phyloP scores from a whole-genome alignment of 2,113 vertebrate genomes.

The Speoplatyrhinus poulsoni region DNA sequence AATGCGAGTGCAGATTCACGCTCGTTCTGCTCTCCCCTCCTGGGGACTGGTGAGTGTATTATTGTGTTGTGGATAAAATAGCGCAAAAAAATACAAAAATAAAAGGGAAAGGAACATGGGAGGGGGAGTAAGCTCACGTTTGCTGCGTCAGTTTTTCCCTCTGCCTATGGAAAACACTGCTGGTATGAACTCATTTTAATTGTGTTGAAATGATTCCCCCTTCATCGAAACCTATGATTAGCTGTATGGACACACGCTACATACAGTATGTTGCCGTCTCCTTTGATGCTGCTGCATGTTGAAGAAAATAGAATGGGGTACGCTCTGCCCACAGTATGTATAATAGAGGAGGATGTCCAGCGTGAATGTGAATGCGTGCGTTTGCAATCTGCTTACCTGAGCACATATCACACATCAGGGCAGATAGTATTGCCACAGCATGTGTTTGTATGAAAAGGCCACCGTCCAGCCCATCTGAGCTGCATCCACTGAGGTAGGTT shows the following conservation, averaged over 20 bases:
- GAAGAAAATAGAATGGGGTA: not conserved
- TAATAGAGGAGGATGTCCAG: too few relatives aligned
- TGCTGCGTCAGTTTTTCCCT: slow-evolving; percentile 22
- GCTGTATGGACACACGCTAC: not conserved
- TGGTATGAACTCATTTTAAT: slow-evolving; percentile 49
- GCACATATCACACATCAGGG: not conserved
- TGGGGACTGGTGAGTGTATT: slow-evolving; percentile 75
- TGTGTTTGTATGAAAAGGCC: not conserved
- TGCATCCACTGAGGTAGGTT: not conserved
- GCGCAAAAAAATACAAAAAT: slow-evolving; percentile 45
- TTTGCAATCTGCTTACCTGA: not conserved
- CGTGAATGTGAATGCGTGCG: not conserved
- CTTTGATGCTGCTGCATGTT: slow-evolving; percentile 1
- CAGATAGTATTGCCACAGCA: not conserved
- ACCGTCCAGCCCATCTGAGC: not conserved
- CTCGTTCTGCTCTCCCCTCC: slow-evolving; percentile 70
- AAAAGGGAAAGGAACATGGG: slow-evolving; percentile 55
- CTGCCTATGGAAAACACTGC: slow-evolving; percentile 44
- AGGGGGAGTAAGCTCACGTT: slow-evolving; percentile 7
- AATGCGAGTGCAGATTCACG: slow-evolving; percentile 61
- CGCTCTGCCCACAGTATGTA: too few relatives aligned
- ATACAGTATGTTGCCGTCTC: slow-evolving; percentile 6
- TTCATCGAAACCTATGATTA: slow-evolving; percentile 21
- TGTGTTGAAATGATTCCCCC: slow-evolving; percentile 39
- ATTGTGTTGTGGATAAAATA: slow-evolving; percentile 77